Percentiles rank a stretch among this genome's conserved stretches.
phyloP scores from a whole-genome alignment of 2,113 vertebrate genomes.

The Gymnobelideus leadbeateri region DNA sequence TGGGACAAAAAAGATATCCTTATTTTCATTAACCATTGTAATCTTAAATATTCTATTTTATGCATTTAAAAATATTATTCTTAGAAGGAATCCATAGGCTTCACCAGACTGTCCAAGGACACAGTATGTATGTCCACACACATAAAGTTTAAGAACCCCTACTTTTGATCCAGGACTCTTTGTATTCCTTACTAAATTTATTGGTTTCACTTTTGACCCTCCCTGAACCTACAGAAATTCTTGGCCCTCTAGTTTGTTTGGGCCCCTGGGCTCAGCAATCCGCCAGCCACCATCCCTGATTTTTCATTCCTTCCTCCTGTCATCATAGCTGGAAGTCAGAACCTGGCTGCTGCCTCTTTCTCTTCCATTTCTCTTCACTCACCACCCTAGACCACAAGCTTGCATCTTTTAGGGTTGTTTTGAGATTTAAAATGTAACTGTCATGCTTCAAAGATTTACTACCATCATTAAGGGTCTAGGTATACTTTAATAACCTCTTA shows the following conservation, averaged over 20 bases:
- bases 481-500: background rate
- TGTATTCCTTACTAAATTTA: background rate
- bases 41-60: background rate
- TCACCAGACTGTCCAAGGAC: background rate
- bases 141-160: background rate
- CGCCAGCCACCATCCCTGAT: background rate
- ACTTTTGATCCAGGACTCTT: background rate
- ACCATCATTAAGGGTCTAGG: background rate
- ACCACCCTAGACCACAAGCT: background rate
- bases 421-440: background rate
- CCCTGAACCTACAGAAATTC: background rate
- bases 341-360: background rate
- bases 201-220: background rate
- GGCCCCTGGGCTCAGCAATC: background rate
- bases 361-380: background rate
- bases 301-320: background rate
- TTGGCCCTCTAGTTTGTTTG: background rate
- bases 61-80: background rate
- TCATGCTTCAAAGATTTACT: background rate
- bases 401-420: background rate
- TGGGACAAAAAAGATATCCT: background rate
- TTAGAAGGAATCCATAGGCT: background rate
- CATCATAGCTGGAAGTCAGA: background rate
- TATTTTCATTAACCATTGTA: background rate
- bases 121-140: background rate